Conservation (phyloP, 2,797 vertebrate genomes). For the Liasis olivaceus region DNA sequence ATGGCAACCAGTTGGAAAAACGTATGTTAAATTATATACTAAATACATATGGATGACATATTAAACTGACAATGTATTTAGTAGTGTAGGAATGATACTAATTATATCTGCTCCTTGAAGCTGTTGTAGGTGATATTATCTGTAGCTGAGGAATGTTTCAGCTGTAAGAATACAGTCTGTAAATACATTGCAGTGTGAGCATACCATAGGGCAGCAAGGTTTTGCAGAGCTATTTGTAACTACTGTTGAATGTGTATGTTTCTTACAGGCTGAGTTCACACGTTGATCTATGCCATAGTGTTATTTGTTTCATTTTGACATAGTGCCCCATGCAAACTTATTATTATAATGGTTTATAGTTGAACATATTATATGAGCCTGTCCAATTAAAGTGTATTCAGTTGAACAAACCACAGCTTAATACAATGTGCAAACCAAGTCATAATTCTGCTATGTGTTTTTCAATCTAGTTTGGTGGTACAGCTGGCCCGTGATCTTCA, state of each 20-base stretch:
- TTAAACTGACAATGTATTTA: neutral
- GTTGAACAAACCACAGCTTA: neutral
- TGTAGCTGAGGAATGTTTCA: neutral
- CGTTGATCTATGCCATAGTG: neutral
- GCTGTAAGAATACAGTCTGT: neutral
- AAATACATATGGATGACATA: neutral
- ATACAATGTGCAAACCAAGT: neutral
- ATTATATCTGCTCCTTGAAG: neutral
- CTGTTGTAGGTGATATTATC: neutral
- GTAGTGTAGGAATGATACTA: neutral
- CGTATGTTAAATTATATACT: neutral
- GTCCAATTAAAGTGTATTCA: neutral
- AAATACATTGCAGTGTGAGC: neutral
- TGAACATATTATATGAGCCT: neutral
- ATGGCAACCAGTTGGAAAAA: neutral
- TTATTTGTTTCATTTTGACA: neutral
- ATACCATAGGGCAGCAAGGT: neutral
- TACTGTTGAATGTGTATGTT: neutral
- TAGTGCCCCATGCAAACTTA: neutral
- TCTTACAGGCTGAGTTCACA: neutral
- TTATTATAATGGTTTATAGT: neutral
- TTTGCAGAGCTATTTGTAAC: neutral
- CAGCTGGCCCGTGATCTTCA: constrained; percentile 96
- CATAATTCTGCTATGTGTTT: constrained; percentile 36
- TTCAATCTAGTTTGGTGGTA: constrained; percentile 86